Evolutionary conservation across 2,888 invertebrate genomes (phyloP), one percentile per base, ranked within the genome.

Genomic region (Resseliella maxima): DNA sequence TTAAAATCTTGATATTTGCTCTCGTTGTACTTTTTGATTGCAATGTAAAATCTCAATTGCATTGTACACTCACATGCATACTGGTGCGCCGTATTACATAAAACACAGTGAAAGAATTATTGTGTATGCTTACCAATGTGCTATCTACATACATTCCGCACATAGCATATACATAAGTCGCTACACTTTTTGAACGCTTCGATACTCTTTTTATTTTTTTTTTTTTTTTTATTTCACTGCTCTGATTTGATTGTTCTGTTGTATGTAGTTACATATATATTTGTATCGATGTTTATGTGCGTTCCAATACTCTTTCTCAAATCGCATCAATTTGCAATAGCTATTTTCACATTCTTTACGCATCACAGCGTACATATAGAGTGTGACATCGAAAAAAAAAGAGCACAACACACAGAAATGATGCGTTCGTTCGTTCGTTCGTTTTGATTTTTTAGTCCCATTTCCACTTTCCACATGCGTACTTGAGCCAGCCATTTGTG

Each of bases 281-380:
- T n/a, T 24, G 24, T 15, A 31, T 31, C 31, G 31, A 2, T 31
- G 24, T 35, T 72, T 15, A 35, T 72, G 31, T 72, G 72, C 72
- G 72, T 72, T 72, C 31, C 31, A 31, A 72, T 72, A 15, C 72
- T 31, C 72, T 24, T 59, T 72, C n/a, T 72, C 72, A 72, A 72
- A 72, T 72, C 72, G 72, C 31, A 72, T 72, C 72, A 72, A 72
- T 72, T 72, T 72, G 72, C 27, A 31, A 72, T 72, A 31, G 72
- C 72, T 72, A 72, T 72, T 72, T 72, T 72, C 72, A 35, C 72
- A 72, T 72, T 72, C 72, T 72, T 72, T 31, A 72, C 72, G 72
- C 72, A 72, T 72, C 72, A 72, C 1, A 35, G 72, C 27, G 6
- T 31, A 8, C 31, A 72, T 72, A 72, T 15, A 72, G n/a, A 31